Evolutionary conservation across 2,888 invertebrate species (phyloP).

Genomic region (Drosophila ezoana): DNA sequence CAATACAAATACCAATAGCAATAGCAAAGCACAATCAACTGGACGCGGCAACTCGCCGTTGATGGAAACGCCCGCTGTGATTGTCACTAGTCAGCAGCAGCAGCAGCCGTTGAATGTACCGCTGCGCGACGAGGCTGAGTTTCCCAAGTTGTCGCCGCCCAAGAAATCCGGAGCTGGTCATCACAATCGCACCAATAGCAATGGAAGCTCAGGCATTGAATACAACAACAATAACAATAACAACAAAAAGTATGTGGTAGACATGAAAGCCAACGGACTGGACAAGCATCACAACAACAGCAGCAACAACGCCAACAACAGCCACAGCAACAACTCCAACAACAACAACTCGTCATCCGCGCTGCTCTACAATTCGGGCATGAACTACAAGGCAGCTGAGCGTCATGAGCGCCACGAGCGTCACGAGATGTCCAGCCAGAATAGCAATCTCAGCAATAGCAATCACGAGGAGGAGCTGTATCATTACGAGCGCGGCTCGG

Average conservation of each 20-base stretch:
- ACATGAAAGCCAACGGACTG: slow-evolving; percentile 67
- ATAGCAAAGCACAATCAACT: slow-evolving; percentile 79
- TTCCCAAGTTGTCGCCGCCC: slow-evolving; percentile 85
- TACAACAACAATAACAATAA: slow-evolving; percentile 55
- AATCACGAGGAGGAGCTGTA: slow-evolving; percentile 82
- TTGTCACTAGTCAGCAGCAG: slow-evolving; percentile 83
- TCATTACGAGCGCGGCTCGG: slow-evolving; percentile 73
- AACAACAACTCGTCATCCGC: slow-evolving; percentile 44
- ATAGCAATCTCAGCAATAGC: slow-evolving; percentile 79
- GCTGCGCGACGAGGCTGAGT: slow-evolving; percentile 84
- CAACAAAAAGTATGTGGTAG: slow-evolving; percentile 61
- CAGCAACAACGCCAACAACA: slow-evolving; percentile 34
- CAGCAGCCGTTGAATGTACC: slow-evolving; percentile 70
- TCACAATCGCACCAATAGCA: slow-evolving; percentile 71
- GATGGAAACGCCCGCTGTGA: slow-evolving; percentile 83
- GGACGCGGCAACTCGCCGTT: slow-evolving; percentile 81
- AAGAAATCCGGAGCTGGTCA: slow-evolving; percentile 80
- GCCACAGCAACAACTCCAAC: slow-evolving; percentile 37
- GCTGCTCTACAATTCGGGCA: slow-evolving; percentile 78
- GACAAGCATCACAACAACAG: slow-evolving; percentile 63
- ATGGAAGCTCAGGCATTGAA: slow-evolving; percentile 71
- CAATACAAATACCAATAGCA: slow-evolving; percentile 68
- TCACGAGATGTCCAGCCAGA: slow-evolving; percentile 75
- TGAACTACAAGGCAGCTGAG: slow-evolving; percentile 78
- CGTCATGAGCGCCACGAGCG: slow-evolving; percentile 73